These are phyloP conservation scores for Lophochroa leadbeateri DNA, from an alignment of 2,113 vertebrate genomes.

Conservation along the genomic window DNA sequence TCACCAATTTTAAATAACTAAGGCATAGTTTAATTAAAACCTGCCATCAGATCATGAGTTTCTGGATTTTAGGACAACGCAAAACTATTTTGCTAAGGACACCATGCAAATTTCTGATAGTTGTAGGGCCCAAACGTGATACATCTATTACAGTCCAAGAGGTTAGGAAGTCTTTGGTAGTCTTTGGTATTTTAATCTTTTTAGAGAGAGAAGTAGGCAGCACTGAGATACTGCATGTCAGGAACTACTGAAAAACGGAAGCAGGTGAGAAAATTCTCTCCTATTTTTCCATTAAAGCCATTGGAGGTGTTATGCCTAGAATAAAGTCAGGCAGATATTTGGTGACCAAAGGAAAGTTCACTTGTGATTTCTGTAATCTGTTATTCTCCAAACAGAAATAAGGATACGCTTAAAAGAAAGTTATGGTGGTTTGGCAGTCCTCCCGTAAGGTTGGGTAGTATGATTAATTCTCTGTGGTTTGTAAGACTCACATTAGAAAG, in stretches of 20 bases:
- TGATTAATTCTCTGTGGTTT: conserved; percentile 63
- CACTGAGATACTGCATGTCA: background rate
- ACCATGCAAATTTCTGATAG: background rate
- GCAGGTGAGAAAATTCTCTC: background rate
- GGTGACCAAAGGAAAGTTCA: background rate
- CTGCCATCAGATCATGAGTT: background rate
- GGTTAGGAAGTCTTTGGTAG: background rate
- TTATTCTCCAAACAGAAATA: background rate
- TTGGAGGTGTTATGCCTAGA: background rate
- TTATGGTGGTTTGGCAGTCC: conserved; percentile 34
- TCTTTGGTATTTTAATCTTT: background rate
- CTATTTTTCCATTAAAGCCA: background rate
- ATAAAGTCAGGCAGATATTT: background rate
- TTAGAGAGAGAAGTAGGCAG: background rate
- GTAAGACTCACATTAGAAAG: conserved; percentile 43
- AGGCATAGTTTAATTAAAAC: background rate
- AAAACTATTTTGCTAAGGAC: background rate
- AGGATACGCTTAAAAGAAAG: background rate
- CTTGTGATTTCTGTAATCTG: background rate
- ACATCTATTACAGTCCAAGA: background rate
- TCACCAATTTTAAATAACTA: background rate
- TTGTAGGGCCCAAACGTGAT: background rate
- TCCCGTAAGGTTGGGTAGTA: conserved; percentile 1
- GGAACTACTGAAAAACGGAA: background rate
- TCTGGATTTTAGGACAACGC: background rate